Evolutionary conservation across 2,888 invertebrate species (phyloP), one percentile per base, ranked within the genome.

Genomic region (Allophyes oxyacanthae): DNA sequence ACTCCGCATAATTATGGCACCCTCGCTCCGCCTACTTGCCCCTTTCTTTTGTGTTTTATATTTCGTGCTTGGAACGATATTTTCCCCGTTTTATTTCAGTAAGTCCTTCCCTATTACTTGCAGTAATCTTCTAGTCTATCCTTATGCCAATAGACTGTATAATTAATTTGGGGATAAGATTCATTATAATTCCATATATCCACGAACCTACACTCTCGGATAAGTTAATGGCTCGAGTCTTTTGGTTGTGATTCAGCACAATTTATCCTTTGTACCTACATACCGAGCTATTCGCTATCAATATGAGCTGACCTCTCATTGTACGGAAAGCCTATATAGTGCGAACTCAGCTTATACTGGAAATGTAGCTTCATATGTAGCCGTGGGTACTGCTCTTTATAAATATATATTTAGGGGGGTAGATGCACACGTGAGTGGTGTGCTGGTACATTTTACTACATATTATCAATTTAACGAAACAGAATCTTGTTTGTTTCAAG

Each of bases 391-490:
- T 20, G 4, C 20, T 20, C 20, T 20, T 4, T 20, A 20, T 4
- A 20, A 4, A 43, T 34, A 36, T 26, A 11, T 42, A 46, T 25
- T 8, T n/a, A 7, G 6, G 40, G 33, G 66, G 61, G 71, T 71
- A 25, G 40, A 40, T 62, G 57, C 50, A 66, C 61, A 44, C 13
- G 36, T 61, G 53, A 41, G 42, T 53, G 13, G 40, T 10, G n/a
- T 28, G 20, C 32, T 51, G 34, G 34, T 32, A 49, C 57, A 62
- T 69, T 54, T 63, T n/a, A n/a, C n/a, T n/a, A n/a, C n/a, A n/a
- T n/a, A n/a, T 54, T 69, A 71, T 58, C 62, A 69, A 71, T 69
- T 56, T 62, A 46, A 34, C 8, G 30, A 53, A 38, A 62, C 33
- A 42, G 41, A 38, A 62, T 58, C 50, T 62, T 46, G 45, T 65